Base-by-base conservation (phyloP, 2,888 invertebrate species). In the Platerodrilus igneus region DNA sequence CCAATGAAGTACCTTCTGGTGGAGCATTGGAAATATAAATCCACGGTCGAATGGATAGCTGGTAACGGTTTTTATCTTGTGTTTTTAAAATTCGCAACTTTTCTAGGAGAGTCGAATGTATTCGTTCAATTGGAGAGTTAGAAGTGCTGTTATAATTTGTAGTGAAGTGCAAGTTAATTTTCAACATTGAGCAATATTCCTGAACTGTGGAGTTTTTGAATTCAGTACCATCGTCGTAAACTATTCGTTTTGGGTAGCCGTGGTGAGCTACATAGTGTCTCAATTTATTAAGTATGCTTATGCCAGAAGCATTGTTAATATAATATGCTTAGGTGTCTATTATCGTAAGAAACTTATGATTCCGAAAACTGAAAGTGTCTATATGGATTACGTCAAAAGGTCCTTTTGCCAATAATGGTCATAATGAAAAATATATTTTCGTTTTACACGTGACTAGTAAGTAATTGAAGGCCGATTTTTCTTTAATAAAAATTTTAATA, bases 151-250 rank as follows among this genome's bases (percentile, higher is more conserved):
- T 39, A 9, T 42, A 34, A 11, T 25, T 37, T 19, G 37, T 34
- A 1, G 31, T 37, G n/a, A 32, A 42, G 37, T 49, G 40, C 18
- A 47, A 3, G 2, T 47, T 25, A 9, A 47, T 47, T 28, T 49
- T 49, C 9, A 37, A 35, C 17, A 41, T 15, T 1, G 8, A 9
- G 15, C 40, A 44, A 27, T 34, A 45, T 36, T 47, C 34, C 10
- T 39, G 20, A 14, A 47, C 33, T 1, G 36, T 22, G 11, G 40
- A 37, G n/a, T 50, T 47, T 35, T 45, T 47, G 28, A 50, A 45
- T 34, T 49, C 41, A 28, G 38, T 47, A 2, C 42, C 49, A 37
- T 47, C 41, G 16, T 49, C 49, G 23, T 38, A 47, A 16, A 45
- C 42, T 4, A 45, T 29, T 22, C 34, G 38, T n/a, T 28, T 28